These are phyloP conservation scores for Meteorus colon DNA, from an alignment of 2,888 invertebrate genomes.

Conservation along the genomic window DNA sequence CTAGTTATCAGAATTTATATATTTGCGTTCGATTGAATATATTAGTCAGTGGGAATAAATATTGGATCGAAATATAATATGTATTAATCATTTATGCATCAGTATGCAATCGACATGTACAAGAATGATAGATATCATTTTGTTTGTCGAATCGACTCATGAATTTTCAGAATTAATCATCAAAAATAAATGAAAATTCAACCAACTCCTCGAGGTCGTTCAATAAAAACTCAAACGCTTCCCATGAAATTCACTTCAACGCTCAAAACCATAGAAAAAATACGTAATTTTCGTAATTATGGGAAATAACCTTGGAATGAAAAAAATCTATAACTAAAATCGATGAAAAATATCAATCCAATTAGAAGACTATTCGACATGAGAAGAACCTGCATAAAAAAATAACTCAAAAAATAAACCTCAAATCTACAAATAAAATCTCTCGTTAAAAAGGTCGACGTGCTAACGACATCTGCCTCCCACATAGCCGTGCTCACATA, in stretches of 20 bases:
- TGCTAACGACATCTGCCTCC: constrained; percentile 13
- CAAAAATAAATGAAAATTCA: too few relatives aligned
- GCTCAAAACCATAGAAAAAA: too few relatives aligned
- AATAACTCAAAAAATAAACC: not conserved
- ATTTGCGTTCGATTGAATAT: too few relatives aligned
- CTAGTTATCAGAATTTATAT: too few relatives aligned
- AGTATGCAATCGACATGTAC: too few relatives aligned
- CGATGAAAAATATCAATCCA: not conserved
- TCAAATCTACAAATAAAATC: constrained; percentile 13
- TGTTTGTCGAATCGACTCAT: not conserved
- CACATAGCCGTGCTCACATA: not conserved
- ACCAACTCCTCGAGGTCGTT: too few relatives aligned
- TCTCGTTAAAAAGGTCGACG: constrained; percentile 13
- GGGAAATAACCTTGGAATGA: not conserved
- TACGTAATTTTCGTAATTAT: not conserved
- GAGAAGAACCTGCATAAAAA: not conserved
- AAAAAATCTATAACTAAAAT: not conserved
- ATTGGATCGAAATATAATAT: too few relatives aligned
- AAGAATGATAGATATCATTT: not conserved
- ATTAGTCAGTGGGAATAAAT: too few relatives aligned
- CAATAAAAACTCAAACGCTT: too few relatives aligned
- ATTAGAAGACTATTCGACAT: not conserved
- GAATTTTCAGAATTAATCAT: too few relatives aligned
- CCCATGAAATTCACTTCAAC: too few relatives aligned
- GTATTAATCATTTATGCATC: too few relatives aligned